A percentile compares a stretch with the other conserved stretches of the same genome.
Evolutionary conservation across 2,113 vertebrate genomes (phyloP).

Genomic region (Ceyx melanurus): DNA sequence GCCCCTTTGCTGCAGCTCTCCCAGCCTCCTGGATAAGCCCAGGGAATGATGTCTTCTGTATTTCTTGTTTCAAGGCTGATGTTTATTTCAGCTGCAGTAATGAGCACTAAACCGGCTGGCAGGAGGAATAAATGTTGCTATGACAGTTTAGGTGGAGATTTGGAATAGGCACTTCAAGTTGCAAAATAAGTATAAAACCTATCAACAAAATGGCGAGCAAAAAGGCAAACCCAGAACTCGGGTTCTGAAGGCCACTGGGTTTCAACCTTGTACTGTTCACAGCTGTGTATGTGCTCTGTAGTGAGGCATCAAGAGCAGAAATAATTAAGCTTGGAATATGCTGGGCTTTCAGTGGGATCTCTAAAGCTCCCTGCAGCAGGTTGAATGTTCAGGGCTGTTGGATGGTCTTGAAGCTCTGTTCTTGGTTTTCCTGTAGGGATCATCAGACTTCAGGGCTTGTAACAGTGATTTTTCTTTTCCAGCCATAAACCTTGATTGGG

Average conservation of each 20-base stretch:
- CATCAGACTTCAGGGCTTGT: neutral
- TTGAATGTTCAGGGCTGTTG: neutral
- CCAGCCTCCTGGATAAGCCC: neutral
- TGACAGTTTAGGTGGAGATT: conserved; percentile 1
- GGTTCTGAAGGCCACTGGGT: neutral
- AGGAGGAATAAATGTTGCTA: neutral
- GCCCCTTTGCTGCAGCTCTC: neutral
- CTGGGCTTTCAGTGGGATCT: neutral
- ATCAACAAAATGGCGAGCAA: neutral
- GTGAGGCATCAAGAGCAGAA: neutral
- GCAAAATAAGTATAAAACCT: neutral
- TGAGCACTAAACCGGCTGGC: neutral
- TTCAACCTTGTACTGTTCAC: neutral
- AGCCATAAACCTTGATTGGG: neutral
- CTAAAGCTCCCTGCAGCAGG: neutral
- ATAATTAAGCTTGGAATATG: neutral
- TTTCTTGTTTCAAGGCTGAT: neutral
- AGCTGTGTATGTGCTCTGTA: neutral
- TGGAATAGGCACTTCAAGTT: neutral
- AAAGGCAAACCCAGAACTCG: neutral
- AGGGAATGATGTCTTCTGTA: neutral
- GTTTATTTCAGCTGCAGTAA: conserved; percentile 15
- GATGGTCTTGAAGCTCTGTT: neutral
- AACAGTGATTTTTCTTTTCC: neutral
- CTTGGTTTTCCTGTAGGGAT: neutral